A percentile compares a stretch with the other conserved stretches of the same genome.
Evolutionary conservation across 2,888 invertebrate species (phyloP).

Genomic region (Hydriomena furcata): DNA sequence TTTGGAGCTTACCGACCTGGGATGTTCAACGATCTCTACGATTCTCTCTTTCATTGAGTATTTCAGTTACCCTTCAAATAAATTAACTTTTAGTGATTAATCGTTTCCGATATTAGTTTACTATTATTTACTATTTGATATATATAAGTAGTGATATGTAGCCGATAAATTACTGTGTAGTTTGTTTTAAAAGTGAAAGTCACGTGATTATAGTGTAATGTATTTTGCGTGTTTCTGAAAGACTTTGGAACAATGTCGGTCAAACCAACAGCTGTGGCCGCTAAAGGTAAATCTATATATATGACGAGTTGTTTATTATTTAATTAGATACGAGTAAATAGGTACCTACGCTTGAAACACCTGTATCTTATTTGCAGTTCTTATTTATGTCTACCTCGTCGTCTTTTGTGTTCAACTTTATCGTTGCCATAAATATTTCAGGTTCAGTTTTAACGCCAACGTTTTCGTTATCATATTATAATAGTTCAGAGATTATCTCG

Average conservation of each 20-base stretch:
- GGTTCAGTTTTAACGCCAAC: too few relatives aligned
- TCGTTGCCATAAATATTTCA: conserved; percentile 1
- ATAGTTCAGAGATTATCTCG: too few relatives aligned
- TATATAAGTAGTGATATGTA: conserved; percentile 5
- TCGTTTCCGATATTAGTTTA: conserved; percentile 1
- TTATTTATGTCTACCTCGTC: conserved; percentile 3
- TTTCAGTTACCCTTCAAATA: conserved; percentile 1
- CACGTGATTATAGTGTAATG: conserved; percentile 37
- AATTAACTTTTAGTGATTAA: conserved; percentile 5
- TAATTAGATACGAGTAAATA: not conserved
- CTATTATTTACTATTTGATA: not conserved
- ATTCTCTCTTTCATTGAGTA: conserved; percentile 12
- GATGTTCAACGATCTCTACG: conserved; percentile 39
- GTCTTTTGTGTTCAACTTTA: conserved; percentile 1
- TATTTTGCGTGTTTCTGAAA: conserved; percentile 38
- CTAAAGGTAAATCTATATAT: conserved; percentile 54
- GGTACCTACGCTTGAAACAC: conserved; percentile 6
- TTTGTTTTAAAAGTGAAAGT: conserved; percentile 32
- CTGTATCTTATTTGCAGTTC: conserved; percentile 10
- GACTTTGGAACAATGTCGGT: conserved; percentile 54
- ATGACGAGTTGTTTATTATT: conserved; percentile 8
- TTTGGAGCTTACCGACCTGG: conserved; percentile 32
- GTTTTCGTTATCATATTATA: not conserved
- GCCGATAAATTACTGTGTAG: conserved; percentile 15
- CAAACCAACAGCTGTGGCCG: conserved; percentile 57